phyloP scores from a whole-genome alignment of 2,113 vertebrate genomes.

The Labeo rohita region DNA sequence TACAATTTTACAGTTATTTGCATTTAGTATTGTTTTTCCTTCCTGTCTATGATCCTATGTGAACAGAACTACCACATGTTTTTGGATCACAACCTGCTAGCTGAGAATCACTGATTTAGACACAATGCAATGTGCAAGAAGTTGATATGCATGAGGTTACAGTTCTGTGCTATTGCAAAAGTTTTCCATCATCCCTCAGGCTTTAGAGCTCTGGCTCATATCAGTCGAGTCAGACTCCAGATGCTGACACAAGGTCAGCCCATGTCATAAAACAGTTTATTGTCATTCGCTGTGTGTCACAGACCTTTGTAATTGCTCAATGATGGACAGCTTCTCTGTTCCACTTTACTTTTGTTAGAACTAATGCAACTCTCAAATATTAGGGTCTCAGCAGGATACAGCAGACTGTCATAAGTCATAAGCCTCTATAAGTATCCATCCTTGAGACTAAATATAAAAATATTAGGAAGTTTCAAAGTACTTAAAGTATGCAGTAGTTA shows the following conservation, averaged over 20 bases:
- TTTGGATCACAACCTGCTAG: neutral
- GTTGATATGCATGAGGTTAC: conserved; percentile 3
- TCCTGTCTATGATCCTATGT: neutral
- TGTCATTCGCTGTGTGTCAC: neutral
- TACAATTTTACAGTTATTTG: neutral
- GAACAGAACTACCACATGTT: neutral
- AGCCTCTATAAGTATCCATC: neutral
- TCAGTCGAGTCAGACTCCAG: neutral
- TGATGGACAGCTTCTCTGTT: neutral
- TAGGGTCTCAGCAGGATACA: neutral
- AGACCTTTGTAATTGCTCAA: neutral
- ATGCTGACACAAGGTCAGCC: neutral
- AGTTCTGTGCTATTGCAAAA: neutral
- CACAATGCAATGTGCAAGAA: neutral
- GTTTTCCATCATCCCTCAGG: conserved; percentile 5
- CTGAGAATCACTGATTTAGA: neutral
- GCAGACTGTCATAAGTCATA: neutral
- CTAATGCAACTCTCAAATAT: neutral
- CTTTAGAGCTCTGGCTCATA: neutral
- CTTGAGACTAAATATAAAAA: too few relatives aligned
- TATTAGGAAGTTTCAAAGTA: neutral
- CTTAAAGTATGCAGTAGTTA: neutral
- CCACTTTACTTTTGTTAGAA: neutral
- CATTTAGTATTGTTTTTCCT: neutral
- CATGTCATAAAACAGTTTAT: neutral